Conservation (phyloP, 2,113 vertebrate species). For the Serilophus lunatus region DNA sequence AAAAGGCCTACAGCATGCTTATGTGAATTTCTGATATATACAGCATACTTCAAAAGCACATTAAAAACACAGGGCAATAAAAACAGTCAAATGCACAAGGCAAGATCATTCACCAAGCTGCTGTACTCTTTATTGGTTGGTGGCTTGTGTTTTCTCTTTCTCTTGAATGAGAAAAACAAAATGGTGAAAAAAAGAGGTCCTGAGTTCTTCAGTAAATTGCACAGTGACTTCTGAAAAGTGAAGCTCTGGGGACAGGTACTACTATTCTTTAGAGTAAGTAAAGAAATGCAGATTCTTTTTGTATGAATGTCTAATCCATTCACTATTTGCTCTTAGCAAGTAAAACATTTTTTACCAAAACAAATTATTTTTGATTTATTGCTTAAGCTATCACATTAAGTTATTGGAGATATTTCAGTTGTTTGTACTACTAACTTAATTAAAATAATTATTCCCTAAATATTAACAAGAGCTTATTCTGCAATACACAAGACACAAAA, state of each 20-base stretch:
- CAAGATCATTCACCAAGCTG: background rate
- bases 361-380: background rate
- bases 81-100: background rate
- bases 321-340: background rate
- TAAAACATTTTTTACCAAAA: background rate
- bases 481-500: background rate
- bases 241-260: background rate
- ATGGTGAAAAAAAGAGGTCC: background rate
- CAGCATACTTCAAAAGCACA: background rate
- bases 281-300: background rate
- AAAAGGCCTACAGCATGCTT: conserved; percentile 11
- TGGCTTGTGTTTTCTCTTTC: background rate
- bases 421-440: background rate
- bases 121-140: background rate
- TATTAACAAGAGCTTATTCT: background rate
- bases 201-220: background rate
- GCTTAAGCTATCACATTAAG: background rate
- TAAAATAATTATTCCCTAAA: background rate
- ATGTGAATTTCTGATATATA: background rate
- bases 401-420: background rate
- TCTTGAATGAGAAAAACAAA: background rate
- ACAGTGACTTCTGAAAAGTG: background rate
- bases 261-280: background rate
- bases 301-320: background rate
- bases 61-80: background rate